Evolutionary conservation across 2,888 invertebrate genomes (phyloP).

Genomic region (Perizoma affinitatum): DNA sequence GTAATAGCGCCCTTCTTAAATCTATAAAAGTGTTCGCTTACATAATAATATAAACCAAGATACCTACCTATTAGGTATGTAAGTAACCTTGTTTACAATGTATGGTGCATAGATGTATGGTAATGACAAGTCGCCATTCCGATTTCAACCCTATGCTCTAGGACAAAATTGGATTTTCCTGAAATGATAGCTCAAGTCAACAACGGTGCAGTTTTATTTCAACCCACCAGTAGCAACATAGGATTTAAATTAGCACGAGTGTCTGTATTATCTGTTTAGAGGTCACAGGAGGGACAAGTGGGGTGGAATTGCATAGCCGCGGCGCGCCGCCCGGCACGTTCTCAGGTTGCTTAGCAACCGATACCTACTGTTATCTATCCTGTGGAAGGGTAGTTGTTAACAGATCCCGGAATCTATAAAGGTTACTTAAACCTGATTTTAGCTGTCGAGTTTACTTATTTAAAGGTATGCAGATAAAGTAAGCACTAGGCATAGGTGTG

Average conservation of each 20-base stretch:
- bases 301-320: slow-evolving; percentile 20
- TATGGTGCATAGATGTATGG: slow-evolving; percentile 5
- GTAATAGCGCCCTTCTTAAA: no score
- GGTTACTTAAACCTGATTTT: no score
- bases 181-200: not conserved
- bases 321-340: slow-evolving; percentile 17
- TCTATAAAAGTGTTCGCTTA: no score
- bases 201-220: not conserved
- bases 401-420: not conserved
- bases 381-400: not conserved
- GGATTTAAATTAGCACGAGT: slow-evolving; percentile 8
- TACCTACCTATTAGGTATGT: not conserved
- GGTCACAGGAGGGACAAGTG: slow-evolving; percentile 19
- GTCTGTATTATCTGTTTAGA: slow-evolving; percentile 14
- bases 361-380: not conserved
- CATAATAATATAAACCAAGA: no score
- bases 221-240: not conserved
- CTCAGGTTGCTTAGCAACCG: slow-evolving; percentile 25
- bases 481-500: no score
- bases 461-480: no score
- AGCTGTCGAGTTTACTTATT: no score
- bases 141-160: slow-evolving; percentile 6
- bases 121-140: not conserved
- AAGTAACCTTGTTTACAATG: slow-evolving; percentile 19
- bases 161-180: not conserved